These are phyloP conservation scores for Antechinus flavipes DNA, from an alignment of 2,113 vertebrate species.

Conservation along the genomic window DNA sequence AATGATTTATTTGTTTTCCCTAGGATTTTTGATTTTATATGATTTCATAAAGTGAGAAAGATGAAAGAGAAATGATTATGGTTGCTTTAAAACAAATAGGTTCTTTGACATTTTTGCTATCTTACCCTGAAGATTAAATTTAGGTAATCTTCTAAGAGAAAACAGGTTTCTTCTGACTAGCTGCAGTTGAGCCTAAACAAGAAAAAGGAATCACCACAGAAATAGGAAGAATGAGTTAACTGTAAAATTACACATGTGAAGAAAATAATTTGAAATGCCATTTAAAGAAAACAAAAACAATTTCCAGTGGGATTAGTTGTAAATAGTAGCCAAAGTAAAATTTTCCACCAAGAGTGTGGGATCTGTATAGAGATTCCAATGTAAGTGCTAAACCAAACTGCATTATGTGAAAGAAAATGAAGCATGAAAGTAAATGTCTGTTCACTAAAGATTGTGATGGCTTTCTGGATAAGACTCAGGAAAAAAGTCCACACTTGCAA, in stretches of 20 bases:
- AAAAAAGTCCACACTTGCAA: neutral
- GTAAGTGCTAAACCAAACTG: neutral
- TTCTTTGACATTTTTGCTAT: neutral
- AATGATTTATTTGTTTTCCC: neutral
- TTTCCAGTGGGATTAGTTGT: conserved; percentile 57
- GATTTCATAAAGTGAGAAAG: neutral
- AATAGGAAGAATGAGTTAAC: neutral
- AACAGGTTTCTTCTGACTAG: neutral
- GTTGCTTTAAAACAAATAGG: neutral
- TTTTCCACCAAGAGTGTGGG: conserved; percentile 1
- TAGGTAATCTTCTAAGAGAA: conserved; percentile 28
- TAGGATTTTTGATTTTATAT: neutral
- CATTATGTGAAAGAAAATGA: neutral
- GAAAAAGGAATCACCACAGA: neutral
- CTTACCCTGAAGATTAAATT: conserved; percentile 1
- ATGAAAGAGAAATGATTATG: conserved; percentile 16
- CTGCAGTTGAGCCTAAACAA: conserved; percentile 14
- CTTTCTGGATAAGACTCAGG: neutral
- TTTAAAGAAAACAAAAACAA: conserved; percentile 50
- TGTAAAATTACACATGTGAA: conserved; percentile 54
- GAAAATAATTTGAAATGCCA: conserved; percentile 32
- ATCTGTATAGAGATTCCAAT: conserved; percentile 20
- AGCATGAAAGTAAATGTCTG: neutral
- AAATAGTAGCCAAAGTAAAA: conserved; percentile 48
- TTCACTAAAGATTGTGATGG: neutral